Base-by-base conservation (phyloP, 2,797 vertebrate species). In the Melanotaenia pygmaea region DNA sequence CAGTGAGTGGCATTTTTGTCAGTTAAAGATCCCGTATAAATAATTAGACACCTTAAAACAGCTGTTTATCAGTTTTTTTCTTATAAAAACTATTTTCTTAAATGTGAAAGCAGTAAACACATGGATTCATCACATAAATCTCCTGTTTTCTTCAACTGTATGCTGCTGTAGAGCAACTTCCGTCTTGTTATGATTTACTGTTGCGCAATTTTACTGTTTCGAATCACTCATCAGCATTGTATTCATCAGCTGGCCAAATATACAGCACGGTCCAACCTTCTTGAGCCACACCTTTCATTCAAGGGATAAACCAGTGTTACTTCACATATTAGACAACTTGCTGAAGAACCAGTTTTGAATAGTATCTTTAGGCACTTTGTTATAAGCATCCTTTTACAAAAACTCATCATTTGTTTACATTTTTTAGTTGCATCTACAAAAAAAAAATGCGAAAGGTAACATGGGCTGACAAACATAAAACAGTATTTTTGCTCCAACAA, bases 1-100 rank as follows among this genome's bases (percentile, higher is more conserved):
- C 54, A 54, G 22, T 35, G 3, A 60, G 13, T 22, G 24, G 28
- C 43, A n/a, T 22, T 71, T 64, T 12, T 72, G 14, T 70, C 11
- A 45, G 56, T 64, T 34, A 28, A 45, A 58, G 10, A 54, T 14
- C n/a, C 3, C 13, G 50, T 59, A 3, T 59, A 24, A 60, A 32
- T 12, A 22, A 56, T 53, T 35, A n/a, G 3, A 62, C 5, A 28
- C 4, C 34, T 74, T 6, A 53, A 47, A 47, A 14, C 3, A 3
- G 11, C n/a, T 47, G 38, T 13, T 12, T 14, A 47, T 30, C 5
- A 59, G 28, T 47, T 50, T 47, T 64, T 74, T n/a, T 32, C 18
- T 43, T 8, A 45, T 37, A 37, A 20, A 11, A 2, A 1, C 43
- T 5, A 51, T 20, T 14, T 47, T 4, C 11, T 66, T 58, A 5